phyloP scores from a whole-genome alignment of 2,797 vertebrate genomes.

The Streptopelia turtur region DNA sequence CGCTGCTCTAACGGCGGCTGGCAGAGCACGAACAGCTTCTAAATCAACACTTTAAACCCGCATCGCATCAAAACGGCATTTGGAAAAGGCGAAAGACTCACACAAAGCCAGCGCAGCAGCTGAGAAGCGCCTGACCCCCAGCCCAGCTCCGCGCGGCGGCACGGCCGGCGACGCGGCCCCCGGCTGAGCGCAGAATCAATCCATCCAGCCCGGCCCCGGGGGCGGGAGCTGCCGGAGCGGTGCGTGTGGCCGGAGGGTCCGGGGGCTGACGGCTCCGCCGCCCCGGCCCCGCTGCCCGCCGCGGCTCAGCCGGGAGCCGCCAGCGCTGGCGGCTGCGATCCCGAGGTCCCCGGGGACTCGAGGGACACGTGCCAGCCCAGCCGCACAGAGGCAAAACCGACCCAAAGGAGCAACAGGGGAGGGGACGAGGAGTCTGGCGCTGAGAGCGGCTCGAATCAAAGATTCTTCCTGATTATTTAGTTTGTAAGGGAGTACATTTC shows the following conservation, averaged over 20 bases:
- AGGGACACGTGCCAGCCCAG: too few species aligned
- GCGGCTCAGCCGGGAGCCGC: neutral
- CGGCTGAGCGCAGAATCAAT: too few species aligned
- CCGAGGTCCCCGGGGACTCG: too few species aligned
- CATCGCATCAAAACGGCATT: fast-evolving
- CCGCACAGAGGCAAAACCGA: neutral
- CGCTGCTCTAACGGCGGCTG: neutral
- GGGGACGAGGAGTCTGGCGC: fast-evolving
- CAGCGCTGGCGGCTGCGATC: too few species aligned
- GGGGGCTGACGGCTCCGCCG: too few species aligned
- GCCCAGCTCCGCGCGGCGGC: neutral
- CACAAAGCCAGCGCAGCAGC: neutral
- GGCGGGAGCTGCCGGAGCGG: too few species aligned
- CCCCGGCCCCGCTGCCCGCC: neutral
- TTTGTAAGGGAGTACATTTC: neutral
- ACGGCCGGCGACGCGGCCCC: neutral
- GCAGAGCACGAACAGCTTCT: neutral
- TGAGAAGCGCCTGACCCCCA: neutral
- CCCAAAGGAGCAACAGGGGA: neutral
- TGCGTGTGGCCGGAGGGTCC: too few species aligned
- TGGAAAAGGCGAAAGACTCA: neutral
- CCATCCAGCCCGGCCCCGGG: too few species aligned
- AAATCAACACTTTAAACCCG: neutral
- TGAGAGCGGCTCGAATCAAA: neutral
- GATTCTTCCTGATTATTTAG: neutral